These are phyloP conservation scores for Meandrina meandrites DNA, from an alignment of 92 coral and sea anemone species.

Conservation along the genomic window DNA sequence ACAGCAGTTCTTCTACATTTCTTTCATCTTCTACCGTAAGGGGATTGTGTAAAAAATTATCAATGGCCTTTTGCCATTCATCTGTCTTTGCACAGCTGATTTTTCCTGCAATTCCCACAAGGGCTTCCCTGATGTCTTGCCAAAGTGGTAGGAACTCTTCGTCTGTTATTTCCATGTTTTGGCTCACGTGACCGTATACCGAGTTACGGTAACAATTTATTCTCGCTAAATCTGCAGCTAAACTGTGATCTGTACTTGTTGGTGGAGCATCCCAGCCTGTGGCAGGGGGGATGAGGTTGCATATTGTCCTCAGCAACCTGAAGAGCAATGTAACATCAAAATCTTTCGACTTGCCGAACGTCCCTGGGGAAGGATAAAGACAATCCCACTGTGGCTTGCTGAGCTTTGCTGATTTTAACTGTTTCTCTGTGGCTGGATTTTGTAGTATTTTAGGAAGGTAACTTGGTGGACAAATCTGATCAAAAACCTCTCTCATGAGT, in stretches of 20 bases:
- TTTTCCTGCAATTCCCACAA: conserved; percentile 38
- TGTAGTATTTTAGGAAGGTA: neutral
- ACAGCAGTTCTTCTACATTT: conserved; percentile 41
- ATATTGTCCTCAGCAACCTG: conserved; percentile 23
- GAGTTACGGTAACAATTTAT: conserved; percentile 48
- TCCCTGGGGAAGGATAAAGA: conserved; percentile 56
- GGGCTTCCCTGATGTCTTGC: conserved; percentile 24
- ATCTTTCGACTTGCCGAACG: conserved; percentile 25
- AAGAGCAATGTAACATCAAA: conserved; percentile 51
- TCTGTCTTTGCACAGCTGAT: conserved; percentile 32
- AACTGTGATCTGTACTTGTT: neutral
- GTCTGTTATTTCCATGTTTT: conserved; percentile 40
- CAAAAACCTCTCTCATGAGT: conserved; percentile 46
- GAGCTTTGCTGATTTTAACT: conserved; percentile 13
- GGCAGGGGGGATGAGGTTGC: conserved; percentile 26
- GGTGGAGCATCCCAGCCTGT: conserved; percentile 62
- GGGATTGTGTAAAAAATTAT: conserved; percentile 26
- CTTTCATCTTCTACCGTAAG: conserved; percentile 50
- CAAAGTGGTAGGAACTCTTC: neutral
- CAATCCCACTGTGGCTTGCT: conserved; percentile 33
- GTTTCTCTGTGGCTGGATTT: conserved; percentile 2
- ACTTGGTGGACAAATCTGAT: neutral
- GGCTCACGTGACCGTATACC: conserved; percentile 39
- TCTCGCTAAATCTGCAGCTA: conserved; percentile 50
- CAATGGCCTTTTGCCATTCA: conserved; percentile 47